Conservation (phyloP, 2,113 vertebrate genomes). For the Rhinichthys klamathensis region DNA sequence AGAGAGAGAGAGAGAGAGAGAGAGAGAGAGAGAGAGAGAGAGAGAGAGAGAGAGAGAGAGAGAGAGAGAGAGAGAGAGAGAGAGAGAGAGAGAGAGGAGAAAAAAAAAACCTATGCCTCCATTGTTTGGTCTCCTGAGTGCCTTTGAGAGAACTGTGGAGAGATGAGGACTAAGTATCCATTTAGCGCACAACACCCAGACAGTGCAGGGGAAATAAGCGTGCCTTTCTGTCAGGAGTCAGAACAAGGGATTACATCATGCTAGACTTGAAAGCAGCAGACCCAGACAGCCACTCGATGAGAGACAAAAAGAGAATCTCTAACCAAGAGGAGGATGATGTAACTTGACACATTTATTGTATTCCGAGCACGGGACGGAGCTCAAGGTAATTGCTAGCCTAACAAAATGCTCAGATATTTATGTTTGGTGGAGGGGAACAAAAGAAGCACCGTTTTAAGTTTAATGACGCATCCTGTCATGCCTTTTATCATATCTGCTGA, state of each 20-base stretch:
- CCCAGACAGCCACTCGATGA: conserved; percentile 55
- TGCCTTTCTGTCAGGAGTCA: conserved; percentile 56
- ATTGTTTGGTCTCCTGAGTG: conserved; percentile 37
- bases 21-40: neutral
- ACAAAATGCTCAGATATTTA: conserved; percentile 48
- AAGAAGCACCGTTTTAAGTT: conserved; percentile 17
- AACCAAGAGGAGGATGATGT: conserved; percentile 58
- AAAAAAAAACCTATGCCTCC: neutral
- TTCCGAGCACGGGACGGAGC: conserved; percentile 48
- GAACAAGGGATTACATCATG: conserved; percentile 63
- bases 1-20: neutral
- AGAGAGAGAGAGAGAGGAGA: neutral
- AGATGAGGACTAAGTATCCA: conserved; percentile 45
- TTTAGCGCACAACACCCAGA: conserved; percentile 50
- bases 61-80: neutral
- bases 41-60: conserved; percentile 14
- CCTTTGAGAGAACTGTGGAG: conserved; percentile 40
- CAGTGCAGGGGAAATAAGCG: conserved; percentile 31
- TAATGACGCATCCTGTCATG: conserved; percentile 23
- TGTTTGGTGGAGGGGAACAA: conserved; percentile 29
- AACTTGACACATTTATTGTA: conserved; percentile 57
- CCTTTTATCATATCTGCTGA: conserved; percentile 45
- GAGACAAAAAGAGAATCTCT: conserved; percentile 58
- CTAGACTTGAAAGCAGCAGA: conserved; percentile 57
- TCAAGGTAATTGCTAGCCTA: conserved; percentile 53